phyloP scores from a whole-genome alignment of 2,888 invertebrate genomes.

The Drosophila siamana region DNA sequence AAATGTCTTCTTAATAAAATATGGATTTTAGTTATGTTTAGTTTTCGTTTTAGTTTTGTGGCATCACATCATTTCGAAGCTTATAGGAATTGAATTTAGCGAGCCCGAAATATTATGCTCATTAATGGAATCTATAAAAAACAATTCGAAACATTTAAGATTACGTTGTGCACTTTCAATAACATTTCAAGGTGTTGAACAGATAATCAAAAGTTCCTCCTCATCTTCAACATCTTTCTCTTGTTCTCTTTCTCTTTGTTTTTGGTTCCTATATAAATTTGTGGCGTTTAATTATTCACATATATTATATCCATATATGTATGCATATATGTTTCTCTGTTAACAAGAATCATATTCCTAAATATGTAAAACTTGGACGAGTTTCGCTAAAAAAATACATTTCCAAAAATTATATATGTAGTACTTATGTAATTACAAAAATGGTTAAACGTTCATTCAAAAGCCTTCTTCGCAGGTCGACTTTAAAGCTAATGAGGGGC shows the following conservation, averaged over 20 bases:
- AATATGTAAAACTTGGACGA: constrained; percentile 67
- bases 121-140: constrained; percentile 46
- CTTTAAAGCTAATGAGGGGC: constrained; percentile 24
- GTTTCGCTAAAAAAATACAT: constrained; percentile 43
- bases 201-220: constrained; percentile 16
- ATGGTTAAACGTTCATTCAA: constrained; percentile 25
- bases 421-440: constrained; percentile 35
- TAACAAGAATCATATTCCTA: constrained; percentile 57
- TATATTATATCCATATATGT: constrained; percentile 12
- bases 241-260: not conserved
- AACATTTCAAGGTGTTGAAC: constrained; percentile 34
- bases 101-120: constrained; percentile 41
- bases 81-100: constrained; percentile 36
- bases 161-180: constrained; percentile 44
- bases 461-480: constrained; percentile 19
- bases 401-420: constrained; percentile 43
- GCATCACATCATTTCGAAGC: constrained; percentile 71
- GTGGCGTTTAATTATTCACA: constrained; percentile 10
- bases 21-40: constrained; percentile 49
- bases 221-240: constrained; percentile 7
- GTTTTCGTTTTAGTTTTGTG: constrained; percentile 13
- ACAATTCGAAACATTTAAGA: constrained; percentile 34
- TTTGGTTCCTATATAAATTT: constrained; percentile 19
- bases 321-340: constrained; percentile 2
- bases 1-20: constrained; percentile 63